Evolutionary conservation across 1,140 invertebrate genomes (phyloP), one percentile per base, ranked within the genome.

Genomic region (Prorops nasuta): DNA sequence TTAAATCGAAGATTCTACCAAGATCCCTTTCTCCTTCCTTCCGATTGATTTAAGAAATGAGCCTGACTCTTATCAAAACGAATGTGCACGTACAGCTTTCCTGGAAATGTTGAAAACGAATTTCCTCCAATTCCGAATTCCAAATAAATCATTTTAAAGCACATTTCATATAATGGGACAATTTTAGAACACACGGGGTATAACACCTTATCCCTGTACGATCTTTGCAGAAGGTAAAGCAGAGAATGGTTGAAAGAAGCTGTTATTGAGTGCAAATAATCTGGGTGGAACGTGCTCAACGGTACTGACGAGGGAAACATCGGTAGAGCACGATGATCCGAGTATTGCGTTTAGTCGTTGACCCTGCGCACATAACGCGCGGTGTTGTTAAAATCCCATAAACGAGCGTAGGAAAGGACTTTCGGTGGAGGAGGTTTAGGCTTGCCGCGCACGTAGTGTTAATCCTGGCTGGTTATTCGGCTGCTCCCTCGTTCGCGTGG

Each of bases 381-480:
- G 39, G 35, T 43, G 59, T 63, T 66, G 64, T 70, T 67, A 69
- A 67, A 70, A 66, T 63, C 58, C 56, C 59, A 59, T 66, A 66
- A 69, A 63, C 52, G 59, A 39, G 43, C 19, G 45, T 22, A 45
- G 56, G 48, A 43, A 53, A 62, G 60, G 58, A 60, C 42, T 48
- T 36, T 51, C 38, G 21, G 47, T 45, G 38, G 38, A 54, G 32
- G 43, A 54, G 58, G 58, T 73, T 75, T 71, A 74, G 64, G 66
- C 59, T 54, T 75, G 67, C 69, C 56, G 58, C 51, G 69, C 70
- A 73, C 71, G 72, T 75, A 73, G 35, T 60, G 66, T 65, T 75
- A 72, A 74, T 75, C 69, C 71, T 50, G 41, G 56, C 51, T 20
- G 31, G 50, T 49, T 60, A 54, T 58, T 8, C 15, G 15, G 61